These are phyloP conservation scores for Anthopleura sola DNA, from an alignment of 64 coral and sea anemone genomes.

Conservation along the genomic window DNA sequence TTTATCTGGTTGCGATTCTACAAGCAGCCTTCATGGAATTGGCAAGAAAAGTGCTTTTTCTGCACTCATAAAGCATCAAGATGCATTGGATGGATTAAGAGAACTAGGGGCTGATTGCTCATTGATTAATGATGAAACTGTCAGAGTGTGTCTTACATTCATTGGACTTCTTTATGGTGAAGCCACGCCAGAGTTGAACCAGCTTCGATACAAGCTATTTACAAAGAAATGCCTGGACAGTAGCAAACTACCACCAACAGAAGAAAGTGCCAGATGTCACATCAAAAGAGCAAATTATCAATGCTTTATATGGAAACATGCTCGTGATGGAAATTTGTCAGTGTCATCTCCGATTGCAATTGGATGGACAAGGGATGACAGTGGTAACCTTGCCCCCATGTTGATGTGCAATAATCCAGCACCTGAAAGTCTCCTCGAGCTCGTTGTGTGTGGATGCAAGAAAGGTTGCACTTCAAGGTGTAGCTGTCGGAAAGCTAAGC, in stretches of 20 bases:
- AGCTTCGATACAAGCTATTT: not conserved
- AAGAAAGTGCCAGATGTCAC: not conserved
- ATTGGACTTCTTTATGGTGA: not conserved
- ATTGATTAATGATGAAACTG: not conserved
- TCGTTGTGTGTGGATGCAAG: not conserved
- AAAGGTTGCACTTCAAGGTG: not conserved
- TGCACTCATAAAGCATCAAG: not conserved
- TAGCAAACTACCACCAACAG: constrained; percentile 22
- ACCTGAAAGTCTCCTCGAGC: not conserved
- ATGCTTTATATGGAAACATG: not conserved
- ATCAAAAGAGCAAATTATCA: constrained; percentile 10
- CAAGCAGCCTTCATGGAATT: constrained; percentile 1
- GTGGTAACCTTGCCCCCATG: not conserved
- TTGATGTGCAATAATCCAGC: not conserved
- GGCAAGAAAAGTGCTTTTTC: not conserved
- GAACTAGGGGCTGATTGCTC: not conserved
- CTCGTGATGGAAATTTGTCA: not conserved
- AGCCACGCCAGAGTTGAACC: not conserved
- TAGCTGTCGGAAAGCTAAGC: not conserved
- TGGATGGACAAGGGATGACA: constrained; percentile 3
- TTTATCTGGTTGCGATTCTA: constrained; percentile 25
- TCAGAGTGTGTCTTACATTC: not conserved
- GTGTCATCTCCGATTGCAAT: not conserved
- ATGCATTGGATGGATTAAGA: not conserved
- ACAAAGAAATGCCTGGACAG: constrained; percentile 1